Evolutionary conservation across 1,140 invertebrate species (phyloP).

Genomic region (Schlechtendalia chinensis): DNA sequence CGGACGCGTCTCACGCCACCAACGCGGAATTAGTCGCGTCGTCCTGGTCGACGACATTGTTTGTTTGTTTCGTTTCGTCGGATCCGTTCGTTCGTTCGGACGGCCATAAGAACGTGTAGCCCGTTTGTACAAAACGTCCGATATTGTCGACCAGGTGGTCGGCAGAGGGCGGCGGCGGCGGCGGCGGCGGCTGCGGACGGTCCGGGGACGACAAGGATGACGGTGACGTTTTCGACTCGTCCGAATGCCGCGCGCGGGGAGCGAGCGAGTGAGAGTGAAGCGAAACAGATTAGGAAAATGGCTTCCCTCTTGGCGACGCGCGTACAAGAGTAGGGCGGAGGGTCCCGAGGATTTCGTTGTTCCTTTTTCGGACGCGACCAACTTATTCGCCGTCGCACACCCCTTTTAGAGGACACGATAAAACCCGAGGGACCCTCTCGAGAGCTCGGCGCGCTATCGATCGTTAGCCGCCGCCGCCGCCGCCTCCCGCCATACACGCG

Average conservation of each 20-base stretch:
- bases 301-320: constrained; percentile 30
- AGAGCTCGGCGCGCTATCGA: constrained; percentile 16
- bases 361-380: constrained; percentile 48
- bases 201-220: no score
- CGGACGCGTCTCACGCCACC: not conserved
- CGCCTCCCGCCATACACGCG: not conserved
- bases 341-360: constrained; percentile 45
- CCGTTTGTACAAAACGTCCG: not conserved
- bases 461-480: not conserved
- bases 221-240: not conserved
- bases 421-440: constrained; percentile 41
- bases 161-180: no score
- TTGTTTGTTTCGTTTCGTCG: no score
- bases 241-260: not conserved
- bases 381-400: constrained; percentile 41
- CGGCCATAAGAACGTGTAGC: not conserved
- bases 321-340: constrained; percentile 5
- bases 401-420: constrained; percentile 29
- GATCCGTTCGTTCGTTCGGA: not conserved
- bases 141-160: not conserved
- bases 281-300: constrained; percentile 49
- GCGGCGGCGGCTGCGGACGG: no score
- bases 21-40: no score
- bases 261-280: constrained; percentile 38
- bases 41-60: no score